Evolutionary conservation across 2,888 invertebrate species (phyloP).

Genomic region (Apamea anceps): DNA sequence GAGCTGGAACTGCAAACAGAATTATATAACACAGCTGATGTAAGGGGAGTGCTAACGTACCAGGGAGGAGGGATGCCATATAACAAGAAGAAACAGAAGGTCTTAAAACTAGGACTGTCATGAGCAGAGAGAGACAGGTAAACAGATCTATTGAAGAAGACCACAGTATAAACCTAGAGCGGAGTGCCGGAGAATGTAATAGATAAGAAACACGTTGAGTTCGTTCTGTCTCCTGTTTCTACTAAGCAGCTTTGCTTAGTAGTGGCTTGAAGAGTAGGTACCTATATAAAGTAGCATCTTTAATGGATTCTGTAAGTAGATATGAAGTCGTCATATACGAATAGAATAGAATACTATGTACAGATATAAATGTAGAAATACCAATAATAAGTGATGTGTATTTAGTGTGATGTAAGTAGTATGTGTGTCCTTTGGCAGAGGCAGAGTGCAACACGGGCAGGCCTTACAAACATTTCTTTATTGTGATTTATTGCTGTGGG

Average conservation of each 20-base stretch:
- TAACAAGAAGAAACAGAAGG: not conserved
- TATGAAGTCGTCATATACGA: not conserved
- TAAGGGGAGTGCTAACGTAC: not conserved
- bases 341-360: too few relatives aligned
- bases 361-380: too few relatives aligned
- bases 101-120: not conserved
- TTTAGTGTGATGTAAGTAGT: too few relatives aligned
- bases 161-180: not conserved
- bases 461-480: not conserved
- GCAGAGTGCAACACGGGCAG: not conserved
- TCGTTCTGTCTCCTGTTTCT: too few relatives aligned
- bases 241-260: too few relatives aligned
- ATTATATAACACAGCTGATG: conserved; percentile 38
- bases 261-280: not conserved
- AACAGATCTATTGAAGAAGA: not conserved
- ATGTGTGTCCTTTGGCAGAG: not conserved
- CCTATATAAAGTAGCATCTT: not conserved
- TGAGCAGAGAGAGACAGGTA: not conserved
- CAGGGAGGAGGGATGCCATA: not conserved
- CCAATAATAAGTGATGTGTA: too few relatives aligned
- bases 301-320: not conserved
- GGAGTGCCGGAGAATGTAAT: not conserved
- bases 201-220: not conserved
- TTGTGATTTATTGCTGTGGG: not conserved
- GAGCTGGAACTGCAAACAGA: conserved; percentile 35